A percentile compares a stretch with the other conserved stretches of the same genome.
Conservation (phyloP, 2,888 invertebrate genomes). For the Julus scanicus region DNA sequence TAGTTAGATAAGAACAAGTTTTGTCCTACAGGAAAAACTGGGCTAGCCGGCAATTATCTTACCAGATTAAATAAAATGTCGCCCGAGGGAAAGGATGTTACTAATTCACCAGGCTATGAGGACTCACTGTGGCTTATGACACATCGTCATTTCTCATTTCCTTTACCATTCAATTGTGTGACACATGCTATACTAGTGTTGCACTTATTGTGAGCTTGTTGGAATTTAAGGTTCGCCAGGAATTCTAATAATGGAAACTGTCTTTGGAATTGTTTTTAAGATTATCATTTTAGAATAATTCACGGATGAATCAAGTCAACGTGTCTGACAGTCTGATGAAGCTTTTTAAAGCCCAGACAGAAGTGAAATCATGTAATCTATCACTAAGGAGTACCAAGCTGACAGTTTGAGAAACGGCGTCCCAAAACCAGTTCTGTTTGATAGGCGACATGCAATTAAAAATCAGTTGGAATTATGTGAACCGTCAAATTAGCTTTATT, state of each 20-base stretch:
- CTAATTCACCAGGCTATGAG: not conserved
- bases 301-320: too few species aligned
- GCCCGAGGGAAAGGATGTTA: slow-evolving; percentile 27
- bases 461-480: too few species aligned
- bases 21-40: not conserved
- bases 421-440: too few species aligned
- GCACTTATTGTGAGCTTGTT: not conserved
- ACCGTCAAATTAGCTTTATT: too few species aligned
- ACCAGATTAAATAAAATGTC: slow-evolving; percentile 1
- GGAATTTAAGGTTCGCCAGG: not conserved
- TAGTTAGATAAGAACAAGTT: not conserved
- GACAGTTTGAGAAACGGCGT: too few species aligned
- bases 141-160: slow-evolving; percentile 24
- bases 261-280: too few species aligned
- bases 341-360: too few species aligned
- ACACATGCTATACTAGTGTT: not conserved
- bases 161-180: not conserved
- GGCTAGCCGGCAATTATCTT: slow-evolving; percentile 23
- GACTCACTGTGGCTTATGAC: slow-evolving; percentile 26
- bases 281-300: too few species aligned
- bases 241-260: not conserved
- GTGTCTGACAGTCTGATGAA: too few species aligned
- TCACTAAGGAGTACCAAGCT: too few species aligned
- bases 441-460: too few species aligned
- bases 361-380: too few species aligned